Evolutionary conservation across 1,140 invertebrate genomes (phyloP).

Genomic region (Aleiodes sp.): DNA sequence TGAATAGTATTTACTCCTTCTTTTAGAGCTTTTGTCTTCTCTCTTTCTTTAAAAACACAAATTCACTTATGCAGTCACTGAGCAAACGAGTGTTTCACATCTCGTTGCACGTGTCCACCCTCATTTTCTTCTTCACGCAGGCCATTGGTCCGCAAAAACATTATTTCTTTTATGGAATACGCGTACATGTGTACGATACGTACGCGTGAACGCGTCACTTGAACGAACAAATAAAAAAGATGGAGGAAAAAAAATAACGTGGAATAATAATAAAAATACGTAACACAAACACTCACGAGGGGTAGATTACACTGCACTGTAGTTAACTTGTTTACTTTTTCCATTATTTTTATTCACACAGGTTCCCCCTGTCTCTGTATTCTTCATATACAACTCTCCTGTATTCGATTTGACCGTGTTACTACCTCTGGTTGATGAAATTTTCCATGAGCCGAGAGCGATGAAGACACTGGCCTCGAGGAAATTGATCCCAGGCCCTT

Average conservation of each 20-base stretch:
- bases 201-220: constrained; percentile 6
- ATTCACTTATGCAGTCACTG: constrained; percentile 10
- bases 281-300: constrained; percentile 6
- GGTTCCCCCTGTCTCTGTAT: not conserved
- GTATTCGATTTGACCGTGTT: constrained; percentile 83
- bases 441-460: constrained; percentile 59
- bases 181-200: not conserved
- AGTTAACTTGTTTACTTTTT: too few relatives aligned
- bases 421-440: constrained; percentile 78
- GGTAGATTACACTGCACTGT: not conserved
- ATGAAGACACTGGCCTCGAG: constrained; percentile 57
- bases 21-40: too few relatives aligned
- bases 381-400: constrained; percentile 87
- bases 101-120: not conserved
- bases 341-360: not conserved
- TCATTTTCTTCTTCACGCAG: not conserved
- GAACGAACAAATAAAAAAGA: too few relatives aligned
- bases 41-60: not conserved
- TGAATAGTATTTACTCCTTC: too few relatives aligned
- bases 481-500: constrained; percentile 68
- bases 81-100: not conserved
- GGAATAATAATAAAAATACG: not conserved
- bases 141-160: constrained; percentile 15
- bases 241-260: not conserved
- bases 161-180: not conserved